These are phyloP conservation scores for Hedychridium roseum DNA, from an alignment of 2,888 invertebrate species.

Conservation along the genomic window DNA sequence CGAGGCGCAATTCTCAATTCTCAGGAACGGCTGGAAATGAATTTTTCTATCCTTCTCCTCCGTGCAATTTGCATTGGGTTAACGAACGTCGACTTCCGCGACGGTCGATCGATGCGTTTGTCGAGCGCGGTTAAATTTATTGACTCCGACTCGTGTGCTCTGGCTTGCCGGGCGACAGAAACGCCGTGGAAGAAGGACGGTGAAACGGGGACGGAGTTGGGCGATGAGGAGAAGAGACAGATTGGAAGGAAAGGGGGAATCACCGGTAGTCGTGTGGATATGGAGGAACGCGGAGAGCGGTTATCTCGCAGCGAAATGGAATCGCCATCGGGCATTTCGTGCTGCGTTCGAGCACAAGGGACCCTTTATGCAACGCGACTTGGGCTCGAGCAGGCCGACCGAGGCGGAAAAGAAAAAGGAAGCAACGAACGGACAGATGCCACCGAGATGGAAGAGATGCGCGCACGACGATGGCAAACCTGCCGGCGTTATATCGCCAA, in stretches of 20 bases:
- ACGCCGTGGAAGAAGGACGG: not conserved
- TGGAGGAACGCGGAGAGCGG: slow-evolving; percentile 21
- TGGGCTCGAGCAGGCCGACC: slow-evolving; percentile 4
- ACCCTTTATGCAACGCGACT: slow-evolving; percentile 13
- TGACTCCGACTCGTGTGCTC: slow-evolving; percentile 25
- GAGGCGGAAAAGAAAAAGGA: not conserved
- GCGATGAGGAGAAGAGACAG: not conserved
- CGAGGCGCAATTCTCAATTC: no score
- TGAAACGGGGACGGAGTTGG: not conserved
- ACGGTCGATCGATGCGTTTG: slow-evolving; percentile 6
- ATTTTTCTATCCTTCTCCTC: no score
- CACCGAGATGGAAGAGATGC: not conserved
- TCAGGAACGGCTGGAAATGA: no score
- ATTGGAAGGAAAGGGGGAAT: slow-evolving; percentile 17
- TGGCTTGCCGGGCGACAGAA: slow-evolving; percentile 17
- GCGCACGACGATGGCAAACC: not conserved
- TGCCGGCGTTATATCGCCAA: no score
- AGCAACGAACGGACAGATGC: slow-evolving; percentile 6
- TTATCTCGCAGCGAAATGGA: slow-evolving; percentile 29
- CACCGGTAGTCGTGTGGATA: slow-evolving; percentile 14
- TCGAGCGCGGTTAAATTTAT: slow-evolving; percentile 6
- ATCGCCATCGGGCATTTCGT: slow-evolving; percentile 37
- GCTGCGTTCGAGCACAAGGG: slow-evolving; percentile 29
- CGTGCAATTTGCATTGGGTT: no score
- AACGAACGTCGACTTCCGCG: slow-evolving; percentile 17